Evolutionary conservation across 2,113 vertebrate species (phyloP).

Genomic region (Rissa tridactyla): DNA sequence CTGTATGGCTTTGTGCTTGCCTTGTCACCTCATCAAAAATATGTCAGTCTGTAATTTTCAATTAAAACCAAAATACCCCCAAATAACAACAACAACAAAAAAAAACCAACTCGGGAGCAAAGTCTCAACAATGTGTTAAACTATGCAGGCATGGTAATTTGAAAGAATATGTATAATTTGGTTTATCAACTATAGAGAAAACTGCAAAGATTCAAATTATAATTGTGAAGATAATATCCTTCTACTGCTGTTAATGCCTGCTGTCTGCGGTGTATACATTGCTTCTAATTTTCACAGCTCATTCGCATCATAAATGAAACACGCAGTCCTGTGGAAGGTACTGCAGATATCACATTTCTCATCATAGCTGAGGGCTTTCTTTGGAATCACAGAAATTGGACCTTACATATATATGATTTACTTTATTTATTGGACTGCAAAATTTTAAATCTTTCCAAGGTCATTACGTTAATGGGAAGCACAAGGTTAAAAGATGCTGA

Average conservation of each 20-base stretch:
- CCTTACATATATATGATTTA: not conserved
- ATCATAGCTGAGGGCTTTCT: not conserved
- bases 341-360: not conserved
- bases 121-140: not conserved
- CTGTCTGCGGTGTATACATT: not conserved
- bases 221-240: constrained; percentile 40
- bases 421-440: constrained; percentile 36
- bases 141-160: not conserved
- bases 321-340: not conserved
- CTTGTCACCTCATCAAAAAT: constrained; percentile 44
- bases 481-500: constrained; percentile 26
- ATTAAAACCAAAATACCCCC: constrained; percentile 4
- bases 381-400: constrained; percentile 13
- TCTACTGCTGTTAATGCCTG: constrained; percentile 16
- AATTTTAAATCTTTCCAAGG: constrained; percentile 25
- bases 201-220: constrained; percentile 27
- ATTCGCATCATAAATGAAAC: constrained; percentile 35
- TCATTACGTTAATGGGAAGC: constrained; percentile 32
- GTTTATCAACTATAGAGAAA: constrained; percentile 36
- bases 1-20: constrained; percentile 6
- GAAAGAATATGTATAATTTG: constrained; percentile 14
- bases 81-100: not conserved
- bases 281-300: constrained; percentile 11
- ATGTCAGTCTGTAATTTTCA: constrained; percentile 16
- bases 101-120: not conserved